Conservation (phyloP, 2,888 invertebrate genomes). For the Tipula vernalis region DNA sequence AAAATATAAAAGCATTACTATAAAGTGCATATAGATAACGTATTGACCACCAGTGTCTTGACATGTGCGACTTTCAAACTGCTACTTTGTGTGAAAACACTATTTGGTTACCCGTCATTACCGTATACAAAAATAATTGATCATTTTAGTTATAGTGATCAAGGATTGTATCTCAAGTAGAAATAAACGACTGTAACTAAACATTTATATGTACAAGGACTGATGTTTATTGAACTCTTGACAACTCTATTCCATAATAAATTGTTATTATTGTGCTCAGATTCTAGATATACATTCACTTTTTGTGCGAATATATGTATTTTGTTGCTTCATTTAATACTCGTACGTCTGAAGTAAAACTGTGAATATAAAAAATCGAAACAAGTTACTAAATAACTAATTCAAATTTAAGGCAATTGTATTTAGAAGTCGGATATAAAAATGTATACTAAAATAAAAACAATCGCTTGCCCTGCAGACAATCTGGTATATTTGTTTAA, state of each 20-base stretch:
- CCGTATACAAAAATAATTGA: not conserved
- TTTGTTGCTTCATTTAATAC: too few relatives aligned
- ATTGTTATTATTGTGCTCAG: not conserved
- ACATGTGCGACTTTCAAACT: too few relatives aligned
- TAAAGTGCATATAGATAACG: not conserved
- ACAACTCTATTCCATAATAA: not conserved
- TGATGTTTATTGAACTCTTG: not conserved
- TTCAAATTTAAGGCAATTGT: too few relatives aligned
- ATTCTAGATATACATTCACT: not conserved
- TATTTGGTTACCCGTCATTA: too few relatives aligned
- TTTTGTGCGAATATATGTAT: not conserved
- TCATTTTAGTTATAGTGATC: not conserved
- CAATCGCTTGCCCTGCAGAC: too few relatives aligned
- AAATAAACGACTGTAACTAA: not conserved
- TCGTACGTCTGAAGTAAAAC: too few relatives aligned
- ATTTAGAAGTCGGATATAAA: too few relatives aligned
- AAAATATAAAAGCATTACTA: not conserved
- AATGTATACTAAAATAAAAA: too few relatives aligned
- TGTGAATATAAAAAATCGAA: too few relatives aligned
- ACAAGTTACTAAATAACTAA: too few relatives aligned
- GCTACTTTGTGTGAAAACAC: too few relatives aligned
- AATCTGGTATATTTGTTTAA: too few relatives aligned
- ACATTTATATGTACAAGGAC: not conserved
- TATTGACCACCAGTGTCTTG: not conserved
- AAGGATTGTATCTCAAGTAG: not conserved